These are phyloP conservation scores for Pseudochirops corinnae DNA, from an alignment of 2,797 vertebrate species.

Conservation along the genomic window DNA sequence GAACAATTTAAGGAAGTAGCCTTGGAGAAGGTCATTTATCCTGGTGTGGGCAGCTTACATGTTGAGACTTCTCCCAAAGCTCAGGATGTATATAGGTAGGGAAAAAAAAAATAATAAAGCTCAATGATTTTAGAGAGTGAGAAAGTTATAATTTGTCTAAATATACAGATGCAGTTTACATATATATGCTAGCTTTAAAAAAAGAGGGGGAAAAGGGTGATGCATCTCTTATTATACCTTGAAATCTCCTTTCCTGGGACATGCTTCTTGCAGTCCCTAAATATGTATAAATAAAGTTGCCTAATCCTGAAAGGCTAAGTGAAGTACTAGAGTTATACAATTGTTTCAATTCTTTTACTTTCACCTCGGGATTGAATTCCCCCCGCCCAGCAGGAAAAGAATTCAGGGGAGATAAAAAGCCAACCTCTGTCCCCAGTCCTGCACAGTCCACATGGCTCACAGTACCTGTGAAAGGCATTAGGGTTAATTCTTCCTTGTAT, in stretches of 20 bases:
- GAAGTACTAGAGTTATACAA: not conserved
- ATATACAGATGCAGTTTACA: not conserved
- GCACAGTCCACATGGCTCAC: not conserved
- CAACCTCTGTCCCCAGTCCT: not conserved
- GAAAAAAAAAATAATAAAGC: not conserved
- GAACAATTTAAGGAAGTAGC: not conserved
- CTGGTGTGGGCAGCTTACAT: not conserved
- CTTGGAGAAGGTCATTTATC: not conserved
- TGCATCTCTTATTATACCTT: not conserved
- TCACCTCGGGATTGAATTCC: not conserved
- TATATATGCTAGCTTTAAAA: not conserved
- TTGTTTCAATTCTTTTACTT: not conserved
- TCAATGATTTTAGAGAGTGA: not conserved
- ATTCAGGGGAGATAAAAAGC: not conserved
- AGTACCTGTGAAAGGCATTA: not conserved
- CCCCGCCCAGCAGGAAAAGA: not conserved
- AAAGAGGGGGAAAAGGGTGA: rapidly evolving
- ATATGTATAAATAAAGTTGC: not conserved
- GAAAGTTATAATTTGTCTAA: not conserved
- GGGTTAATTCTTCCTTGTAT: not conserved
- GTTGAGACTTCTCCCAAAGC: not conserved
- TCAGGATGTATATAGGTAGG: not conserved
- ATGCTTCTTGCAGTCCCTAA: not conserved
- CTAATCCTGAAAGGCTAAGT: not conserved
- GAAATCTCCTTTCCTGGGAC: not conserved